Evolutionary conservation across 2,113 vertebrate genomes (phyloP), one percentile per base, ranked within the genome.

Genomic region (Notothenia coriiceps): DNA sequence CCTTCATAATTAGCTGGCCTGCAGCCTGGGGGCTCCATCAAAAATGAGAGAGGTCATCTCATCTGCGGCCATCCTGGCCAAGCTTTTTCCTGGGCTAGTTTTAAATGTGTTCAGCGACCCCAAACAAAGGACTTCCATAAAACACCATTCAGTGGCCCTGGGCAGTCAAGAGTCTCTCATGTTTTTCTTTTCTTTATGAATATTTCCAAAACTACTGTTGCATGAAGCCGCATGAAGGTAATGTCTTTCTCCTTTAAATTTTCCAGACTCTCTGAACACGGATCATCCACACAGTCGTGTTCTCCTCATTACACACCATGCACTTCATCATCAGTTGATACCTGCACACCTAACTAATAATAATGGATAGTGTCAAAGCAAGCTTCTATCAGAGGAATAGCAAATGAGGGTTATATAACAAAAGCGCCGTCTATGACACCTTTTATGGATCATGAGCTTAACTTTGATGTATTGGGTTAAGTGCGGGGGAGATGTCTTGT

Each of bases 1-100:
- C 88, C 87, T 57, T 89, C 80, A 78, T 92, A 93, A 94, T 95
- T 91, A 94, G 88, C 86, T 82, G 7, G 52, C 70, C 80, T 79
- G 60, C 66, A 71, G 83, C 89, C 88, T 64, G 14, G 29, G 88
- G 89, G 74, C 79, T 70, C 83, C 65, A 88, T 92, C 90, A 92
- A 93, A 93, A 94, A 67, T 17, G 60, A 79, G 68, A 88, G 46
- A 70, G 89, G 90, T 90, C 88, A 85, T 86, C 83, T 90, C 87
- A 86, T 92, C 88, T 89, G 76, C 40, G n/a, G 60, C 81, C 46
- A 20, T 85, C 82, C 71, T 50, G 70, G 72, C 60, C 80, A 79
- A 79, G 83, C 69, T 65, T 86, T 80, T 76, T 64, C 61, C 84
- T 62, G 72, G 12, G 8, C 77, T 77, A 51, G 57, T 88, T 89